These are phyloP conservation scores for Trimorus sp. DNA, from an alignment of 2,888 invertebrate species.

Conservation along the genomic window DNA sequence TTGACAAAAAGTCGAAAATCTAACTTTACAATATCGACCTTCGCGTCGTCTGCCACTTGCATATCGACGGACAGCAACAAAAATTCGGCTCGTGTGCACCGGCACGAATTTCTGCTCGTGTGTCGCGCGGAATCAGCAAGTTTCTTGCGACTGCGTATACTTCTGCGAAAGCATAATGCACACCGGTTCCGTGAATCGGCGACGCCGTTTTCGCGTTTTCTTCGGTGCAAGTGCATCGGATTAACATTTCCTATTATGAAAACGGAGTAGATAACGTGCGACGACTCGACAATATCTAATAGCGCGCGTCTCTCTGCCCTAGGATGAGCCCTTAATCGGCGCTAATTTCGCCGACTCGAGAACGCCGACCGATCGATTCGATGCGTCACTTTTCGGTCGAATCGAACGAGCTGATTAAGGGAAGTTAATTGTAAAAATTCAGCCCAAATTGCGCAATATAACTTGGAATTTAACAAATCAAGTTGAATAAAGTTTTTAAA, in stretches of 20 bases:
- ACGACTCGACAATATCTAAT: conserved; percentile 7
- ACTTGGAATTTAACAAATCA: too few relatives aligned
- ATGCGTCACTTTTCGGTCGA: conserved; percentile 3
- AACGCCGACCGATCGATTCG: conserved; percentile 12
- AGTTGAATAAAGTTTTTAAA: too few relatives aligned
- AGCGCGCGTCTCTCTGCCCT: not conserved
- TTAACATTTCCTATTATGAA: conserved; percentile 47
- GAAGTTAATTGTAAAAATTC: too few relatives aligned
- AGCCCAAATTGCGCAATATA: too few relatives aligned
- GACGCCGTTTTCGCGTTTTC: conserved; percentile 31
- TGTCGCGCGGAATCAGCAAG: conserved; percentile 14
- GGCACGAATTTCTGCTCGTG: too few relatives aligned
- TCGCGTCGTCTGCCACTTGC: too few relatives aligned
- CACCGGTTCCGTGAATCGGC: conserved; percentile 30
- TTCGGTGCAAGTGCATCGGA: conserved; percentile 38
- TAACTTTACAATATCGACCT: too few relatives aligned
- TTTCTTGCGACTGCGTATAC: conserved; percentile 12
- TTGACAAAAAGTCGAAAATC: too few relatives aligned
- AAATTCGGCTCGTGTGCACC: too few relatives aligned
- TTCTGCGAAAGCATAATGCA: conserved; percentile 23
- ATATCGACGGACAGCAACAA: too few relatives aligned
- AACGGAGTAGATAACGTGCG: conserved; percentile 42
- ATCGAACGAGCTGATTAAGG: conserved; percentile 4
- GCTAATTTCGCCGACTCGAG: conserved; percentile 1
- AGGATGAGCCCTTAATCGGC: too few relatives aligned